Evolutionary conservation across 2,888 invertebrate species (phyloP), one percentile per base, ranked within the genome.

Genomic region (Philaethria dido): DNA sequence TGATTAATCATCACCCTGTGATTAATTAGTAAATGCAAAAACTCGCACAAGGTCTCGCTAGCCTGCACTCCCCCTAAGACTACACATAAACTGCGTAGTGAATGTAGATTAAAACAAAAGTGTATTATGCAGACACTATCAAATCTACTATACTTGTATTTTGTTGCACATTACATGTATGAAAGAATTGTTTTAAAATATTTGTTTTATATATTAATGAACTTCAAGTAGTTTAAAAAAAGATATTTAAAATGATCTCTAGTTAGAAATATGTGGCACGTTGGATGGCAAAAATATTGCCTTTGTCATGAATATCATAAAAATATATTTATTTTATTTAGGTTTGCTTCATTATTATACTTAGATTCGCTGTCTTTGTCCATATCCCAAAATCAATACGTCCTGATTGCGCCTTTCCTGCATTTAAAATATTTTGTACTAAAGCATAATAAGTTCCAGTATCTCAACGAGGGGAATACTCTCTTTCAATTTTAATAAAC

Each of bases 1-100:
- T 85, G 84, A 89, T 90, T 88, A 88, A 89, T 89, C 87, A 89
- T 89, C 84, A 80, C 81, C 73, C 78, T 73, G 80, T 86, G 86
- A 88, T 89, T 89, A 88, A 89, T 78, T 74, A 74, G 52, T 67
- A 69, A 62, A 69, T 59, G 62, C 62, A 67, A 70, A 67, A 67
- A 54, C 62, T 44, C 59, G 50, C 45, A 57, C 55, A 33, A 55
- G 25, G 29, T 44, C n/a, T 54, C 29, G 59, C 68, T 57, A 62
- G 68, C 69, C 64, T 70, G 66, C 42, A 70, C 69, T 67, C 64
- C 59, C 74, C 73, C 72, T 72, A 69, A 75, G 67, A 69, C 45
- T 44, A 50, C 3, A 22, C 16, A 45, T 44, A 29, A 45, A 33
- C 59, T 59, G 64, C 66, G 50, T 52, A 50, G 60, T 66, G 64